Evolutionary conservation across 1,140 invertebrate species (phyloP).

Genomic region (Lasioglossum baleicum): DNA sequence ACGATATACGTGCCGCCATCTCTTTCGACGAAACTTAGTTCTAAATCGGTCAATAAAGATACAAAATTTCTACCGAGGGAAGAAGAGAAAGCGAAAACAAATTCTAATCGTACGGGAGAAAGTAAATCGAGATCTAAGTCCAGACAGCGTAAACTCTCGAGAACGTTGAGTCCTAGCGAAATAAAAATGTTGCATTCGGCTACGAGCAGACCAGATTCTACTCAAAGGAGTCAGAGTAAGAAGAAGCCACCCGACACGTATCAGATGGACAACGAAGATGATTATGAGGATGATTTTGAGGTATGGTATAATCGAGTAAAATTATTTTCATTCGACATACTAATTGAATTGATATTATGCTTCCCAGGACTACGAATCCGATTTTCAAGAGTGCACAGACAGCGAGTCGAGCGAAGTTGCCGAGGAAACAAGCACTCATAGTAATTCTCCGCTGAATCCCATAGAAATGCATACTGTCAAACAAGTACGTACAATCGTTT

Average conservation of each 20-base stretch:
- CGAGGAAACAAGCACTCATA: conserved; percentile 66
- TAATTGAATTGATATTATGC: not conserved
- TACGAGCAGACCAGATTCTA: not conserved
- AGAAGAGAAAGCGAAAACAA: conserved; percentile 10
- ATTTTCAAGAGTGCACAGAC: conserved; percentile 81
- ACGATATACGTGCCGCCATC: conserved; percentile 66
- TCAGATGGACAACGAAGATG: conserved; percentile 50
- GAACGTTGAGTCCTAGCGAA: conserved; percentile 73
- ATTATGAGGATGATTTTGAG: conserved; percentile 81
- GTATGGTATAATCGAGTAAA: conserved; percentile 51
- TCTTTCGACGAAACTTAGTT: conserved; percentile 41
- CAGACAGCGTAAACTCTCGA: conserved; percentile 65
- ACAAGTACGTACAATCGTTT: conserved; percentile 56
- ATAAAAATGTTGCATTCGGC: conserved; percentile 65
- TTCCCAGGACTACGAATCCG: conserved; percentile 80
- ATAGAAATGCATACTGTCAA: conserved; percentile 69
- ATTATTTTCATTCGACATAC: not conserved
- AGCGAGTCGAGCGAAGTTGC: conserved; percentile 72
- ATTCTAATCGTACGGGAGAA: not conserved
- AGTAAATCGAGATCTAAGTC: conserved; percentile 6
- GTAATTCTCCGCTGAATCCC: conserved; percentile 62
- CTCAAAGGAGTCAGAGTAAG: conserved; percentile 28
- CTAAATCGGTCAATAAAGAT: conserved; percentile 19
- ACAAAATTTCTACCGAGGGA: not conserved
- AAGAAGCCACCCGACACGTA: not conserved